Percentiles rank a stretch among this genome's conserved stretches.
phyloP scores from a whole-genome alignment of 2,888 invertebrate species.

The Dryobotodes eremita region DNA sequence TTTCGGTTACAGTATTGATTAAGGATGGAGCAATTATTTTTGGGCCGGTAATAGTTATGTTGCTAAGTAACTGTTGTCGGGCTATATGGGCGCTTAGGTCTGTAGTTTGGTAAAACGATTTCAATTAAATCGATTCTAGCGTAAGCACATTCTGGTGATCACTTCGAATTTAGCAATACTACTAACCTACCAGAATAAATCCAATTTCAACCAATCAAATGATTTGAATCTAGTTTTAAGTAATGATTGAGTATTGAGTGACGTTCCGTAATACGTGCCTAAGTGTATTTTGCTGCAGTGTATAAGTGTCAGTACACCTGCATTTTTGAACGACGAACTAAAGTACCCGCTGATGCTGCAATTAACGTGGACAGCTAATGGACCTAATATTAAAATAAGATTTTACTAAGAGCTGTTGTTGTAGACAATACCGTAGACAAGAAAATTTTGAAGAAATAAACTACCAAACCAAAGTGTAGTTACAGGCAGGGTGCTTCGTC shows the following conservation, averaged over 20 bases:
- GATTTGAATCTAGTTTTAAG: too few species aligned
- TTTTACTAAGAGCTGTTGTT: neutral
- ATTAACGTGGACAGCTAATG: neutral
- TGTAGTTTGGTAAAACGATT: neutral
- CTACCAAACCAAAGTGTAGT: neutral
- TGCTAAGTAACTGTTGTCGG: constrained; percentile 1
- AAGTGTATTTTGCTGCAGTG: neutral
- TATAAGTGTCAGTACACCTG: neutral
- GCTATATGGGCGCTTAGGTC: neutral
- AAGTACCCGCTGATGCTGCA: neutral
- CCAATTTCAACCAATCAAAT: too few species aligned
- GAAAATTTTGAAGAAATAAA: neutral
- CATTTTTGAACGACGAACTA: neutral
- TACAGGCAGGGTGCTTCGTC: neutral
- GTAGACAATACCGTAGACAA: neutral
- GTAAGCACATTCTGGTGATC: too few species aligned
- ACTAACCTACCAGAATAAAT: neutral
- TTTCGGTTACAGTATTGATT: constrained; percentile 7
- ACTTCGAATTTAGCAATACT: neutral
- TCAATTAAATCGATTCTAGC: too few species aligned
- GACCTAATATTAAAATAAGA: neutral
- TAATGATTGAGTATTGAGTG: too few species aligned
- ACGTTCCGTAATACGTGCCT: too few species aligned
- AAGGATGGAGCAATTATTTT: constrained; percentile 17
- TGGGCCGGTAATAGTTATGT: neutral